These are phyloP conservation scores for Liparis tanakae DNA, from an alignment of 2,797 vertebrate species.

Conservation along the genomic window DNA sequence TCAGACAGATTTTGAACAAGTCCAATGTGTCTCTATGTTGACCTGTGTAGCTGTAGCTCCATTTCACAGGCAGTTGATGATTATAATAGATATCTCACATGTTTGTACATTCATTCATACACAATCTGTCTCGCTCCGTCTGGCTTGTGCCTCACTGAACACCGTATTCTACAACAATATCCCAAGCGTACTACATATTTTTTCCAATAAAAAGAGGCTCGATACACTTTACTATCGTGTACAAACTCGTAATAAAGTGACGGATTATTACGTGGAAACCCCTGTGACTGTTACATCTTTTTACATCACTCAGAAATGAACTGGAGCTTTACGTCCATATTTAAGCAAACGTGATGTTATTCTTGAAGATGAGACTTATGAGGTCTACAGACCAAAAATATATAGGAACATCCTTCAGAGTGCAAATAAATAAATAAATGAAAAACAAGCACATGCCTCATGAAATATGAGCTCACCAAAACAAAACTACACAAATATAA, in stretches of 20 bases:
- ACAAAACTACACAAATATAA: constrained; percentile 69
- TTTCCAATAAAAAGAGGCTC: background rate
- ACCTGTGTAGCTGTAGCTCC: background rate
- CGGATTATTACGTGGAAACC: constrained; percentile 7
- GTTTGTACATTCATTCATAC: background rate
- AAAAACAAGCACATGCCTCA: constrained; percentile 68
- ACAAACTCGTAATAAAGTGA: background rate
- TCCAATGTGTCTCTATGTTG: background rate
- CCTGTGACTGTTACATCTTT: background rate
- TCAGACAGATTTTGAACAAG: constrained; percentile 1
- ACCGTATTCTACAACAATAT: background rate
- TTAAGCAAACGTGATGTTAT: constrained; percentile 54
- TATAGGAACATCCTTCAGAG: background rate
- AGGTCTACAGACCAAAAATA: constrained; percentile 22
- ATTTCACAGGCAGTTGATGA: background rate
- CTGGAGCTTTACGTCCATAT: constrained; percentile 27
- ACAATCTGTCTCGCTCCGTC: background rate
- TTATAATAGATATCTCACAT: background rate
- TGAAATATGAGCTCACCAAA: constrained; percentile 58
- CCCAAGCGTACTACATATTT: background rate
- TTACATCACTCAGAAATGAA: background rate
- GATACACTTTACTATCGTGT: background rate
- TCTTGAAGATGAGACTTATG: constrained; percentile 18
- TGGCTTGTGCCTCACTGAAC: background rate
- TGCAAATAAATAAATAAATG: constrained; percentile 56